Conservation (phyloP, 1,140 invertebrate species). For the Bombus confusus region DNA sequence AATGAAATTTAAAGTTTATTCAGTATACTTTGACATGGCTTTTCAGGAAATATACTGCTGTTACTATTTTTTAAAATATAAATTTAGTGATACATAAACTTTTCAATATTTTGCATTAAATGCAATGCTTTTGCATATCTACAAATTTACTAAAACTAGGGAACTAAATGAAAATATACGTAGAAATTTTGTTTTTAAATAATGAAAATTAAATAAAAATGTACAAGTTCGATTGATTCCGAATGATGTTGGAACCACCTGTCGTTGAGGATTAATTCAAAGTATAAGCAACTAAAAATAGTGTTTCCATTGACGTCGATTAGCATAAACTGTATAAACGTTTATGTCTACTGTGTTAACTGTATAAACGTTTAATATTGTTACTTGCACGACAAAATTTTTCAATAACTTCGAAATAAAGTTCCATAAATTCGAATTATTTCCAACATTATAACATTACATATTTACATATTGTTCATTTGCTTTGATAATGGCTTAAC, state of each 20-base stretch:
- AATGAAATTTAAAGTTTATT: not conserved
- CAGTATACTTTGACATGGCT: not conserved
- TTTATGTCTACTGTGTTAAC: too few species aligned
- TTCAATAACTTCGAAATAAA: not conserved
- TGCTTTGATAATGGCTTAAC: too few species aligned
- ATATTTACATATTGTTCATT: not conserved
- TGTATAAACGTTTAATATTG: not conserved
- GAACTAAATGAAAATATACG: not conserved
- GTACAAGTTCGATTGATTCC: not conserved
- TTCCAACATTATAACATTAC: not conserved
- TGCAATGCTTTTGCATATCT: too few species aligned
- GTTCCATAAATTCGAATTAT: not conserved
- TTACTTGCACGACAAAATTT: not conserved
- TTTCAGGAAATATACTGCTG: not conserved
- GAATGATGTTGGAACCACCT: constrained; percentile 25
- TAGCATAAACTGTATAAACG: not conserved
- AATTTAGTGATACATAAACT: not conserved
- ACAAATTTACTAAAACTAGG: not conserved
- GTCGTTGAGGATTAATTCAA: not conserved
- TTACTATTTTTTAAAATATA: not conserved
- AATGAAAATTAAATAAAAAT: not conserved
- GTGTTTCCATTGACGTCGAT: constrained; percentile 4
- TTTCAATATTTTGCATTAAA: not conserved
- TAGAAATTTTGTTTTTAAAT: not conserved
- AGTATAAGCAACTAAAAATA: constrained; percentile 23